Evolutionary conservation across 2,113 vertebrate species (phyloP).

Genomic region (Thymallus thymallus): DNA sequence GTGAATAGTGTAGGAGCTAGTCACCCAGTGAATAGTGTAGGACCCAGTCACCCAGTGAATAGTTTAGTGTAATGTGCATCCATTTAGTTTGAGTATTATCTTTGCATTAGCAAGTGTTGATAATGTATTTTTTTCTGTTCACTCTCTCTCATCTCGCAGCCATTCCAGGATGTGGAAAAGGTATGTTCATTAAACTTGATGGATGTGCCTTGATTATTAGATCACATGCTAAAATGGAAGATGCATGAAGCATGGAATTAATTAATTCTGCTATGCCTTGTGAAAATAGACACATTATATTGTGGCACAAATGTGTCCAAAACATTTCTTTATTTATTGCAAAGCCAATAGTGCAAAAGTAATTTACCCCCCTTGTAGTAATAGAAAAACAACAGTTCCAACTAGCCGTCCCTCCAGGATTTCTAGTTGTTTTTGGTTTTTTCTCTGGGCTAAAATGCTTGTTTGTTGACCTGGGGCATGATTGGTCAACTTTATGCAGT

Average conservation of each 20-base stretch:
- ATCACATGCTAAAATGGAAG: neutral
- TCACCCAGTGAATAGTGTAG: slow-evolving; percentile 26
- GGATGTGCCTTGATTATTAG: neutral
- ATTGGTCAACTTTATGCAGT: too few relatives aligned
- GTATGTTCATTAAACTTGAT: slow-evolving; percentile 65
- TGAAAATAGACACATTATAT: neutral
- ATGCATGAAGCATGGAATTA: neutral
- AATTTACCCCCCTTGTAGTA: neutral
- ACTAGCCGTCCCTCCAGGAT: too few relatives aligned
- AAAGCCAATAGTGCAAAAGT: neutral
- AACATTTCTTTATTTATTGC: too few relatives aligned
- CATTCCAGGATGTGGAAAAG: slow-evolving; percentile 80
- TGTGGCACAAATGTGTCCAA: neutral
- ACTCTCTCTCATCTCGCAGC: slow-evolving; percentile 60
- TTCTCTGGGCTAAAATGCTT: too few relatives aligned
- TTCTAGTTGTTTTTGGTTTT: too few relatives aligned
- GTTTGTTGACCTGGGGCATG: too few relatives aligned
- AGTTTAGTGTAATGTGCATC: too few relatives aligned
- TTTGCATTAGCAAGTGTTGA: slow-evolving; percentile 4
- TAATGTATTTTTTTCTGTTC: slow-evolving; percentile 13
- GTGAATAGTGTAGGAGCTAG: slow-evolving; percentile 3
- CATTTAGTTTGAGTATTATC: slow-evolving; percentile 15
- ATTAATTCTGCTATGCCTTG: neutral
- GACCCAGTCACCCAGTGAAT: slow-evolving; percentile 30
- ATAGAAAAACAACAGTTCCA: too few relatives aligned